phyloP scores from a whole-genome alignment of 2,888 invertebrate species.

The Hecatera dysodea region DNA sequence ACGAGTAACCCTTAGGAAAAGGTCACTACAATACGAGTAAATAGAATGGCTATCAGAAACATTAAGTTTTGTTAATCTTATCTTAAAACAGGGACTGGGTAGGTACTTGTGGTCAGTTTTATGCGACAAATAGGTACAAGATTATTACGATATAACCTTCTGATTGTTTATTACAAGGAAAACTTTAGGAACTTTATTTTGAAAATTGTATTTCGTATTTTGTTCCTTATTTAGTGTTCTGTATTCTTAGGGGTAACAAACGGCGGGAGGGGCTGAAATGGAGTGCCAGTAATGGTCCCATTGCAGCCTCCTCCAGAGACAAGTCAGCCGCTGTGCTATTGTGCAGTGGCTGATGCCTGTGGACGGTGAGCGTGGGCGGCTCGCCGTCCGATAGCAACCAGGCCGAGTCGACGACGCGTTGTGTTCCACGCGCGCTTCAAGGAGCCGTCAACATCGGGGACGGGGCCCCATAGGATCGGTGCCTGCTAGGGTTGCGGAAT shows the following conservation, averaged over 20 bases:
- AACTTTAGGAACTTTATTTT: neutral
- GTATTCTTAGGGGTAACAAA: neutral
- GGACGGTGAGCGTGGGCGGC: too few relatives aligned
- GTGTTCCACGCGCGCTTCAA: too few relatives aligned
- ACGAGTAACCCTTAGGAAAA: conserved; percentile 44
- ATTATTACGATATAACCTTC: conserved; percentile 11
- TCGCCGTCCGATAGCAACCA: too few relatives aligned
- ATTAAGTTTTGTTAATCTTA: conserved; percentile 59
- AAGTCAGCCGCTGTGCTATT: too few relatives aligned
- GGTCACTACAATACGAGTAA: conserved; percentile 59
- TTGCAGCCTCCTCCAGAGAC: too few relatives aligned
- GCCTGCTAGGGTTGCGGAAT: too few relatives aligned
- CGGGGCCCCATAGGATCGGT: too few relatives aligned
- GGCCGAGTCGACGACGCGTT: too few relatives aligned
- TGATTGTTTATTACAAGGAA: conserved; percentile 18
- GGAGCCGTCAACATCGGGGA: too few relatives aligned
- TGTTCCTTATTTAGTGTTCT: neutral
- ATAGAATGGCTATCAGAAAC: conserved; percentile 53
- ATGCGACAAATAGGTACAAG: conserved; percentile 52
- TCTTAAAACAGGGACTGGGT: conserved; percentile 36
- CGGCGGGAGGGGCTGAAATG: too few relatives aligned
- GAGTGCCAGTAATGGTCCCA: too few relatives aligned
- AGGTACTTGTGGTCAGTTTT: conserved; percentile 31
- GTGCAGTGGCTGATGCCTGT: too few relatives aligned
- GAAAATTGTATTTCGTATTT: neutral